Evolutionary conservation across 2,113 vertebrate genomes (phyloP), one percentile per base, ranked within the genome.

Genomic region (Malurus cyaneus): DNA sequence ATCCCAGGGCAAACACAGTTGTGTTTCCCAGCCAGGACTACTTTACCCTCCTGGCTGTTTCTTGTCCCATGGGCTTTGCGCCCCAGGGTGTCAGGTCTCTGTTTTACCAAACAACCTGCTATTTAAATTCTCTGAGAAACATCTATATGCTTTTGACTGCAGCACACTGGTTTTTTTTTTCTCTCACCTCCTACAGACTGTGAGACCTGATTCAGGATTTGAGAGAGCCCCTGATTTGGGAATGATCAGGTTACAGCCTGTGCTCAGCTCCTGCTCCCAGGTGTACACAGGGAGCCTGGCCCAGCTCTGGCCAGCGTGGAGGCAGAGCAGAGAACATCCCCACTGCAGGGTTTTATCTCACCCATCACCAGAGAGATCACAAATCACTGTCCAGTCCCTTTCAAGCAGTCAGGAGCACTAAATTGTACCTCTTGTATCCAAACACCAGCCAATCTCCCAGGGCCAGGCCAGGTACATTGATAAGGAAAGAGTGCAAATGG

Each of bases 361-460:
- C 71, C 29, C 12, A 95, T 92, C 92, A 0, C 82, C 95, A 96
- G 92, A 94, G 76, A 86, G 57, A 32, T 85, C 89, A 93, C 94
- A 94, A 95, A 96, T 96, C 90, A 95, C 83, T 44, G 4, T 12
- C 79, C 12, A 2, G 31, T 60, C 62, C 72, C 78, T 90, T 93
- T 89, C 88, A 96, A 88, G 92, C 85, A 74, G 81, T 10, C 80
- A 61, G 86, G 53, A 95, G 92, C 79, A 88, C 77, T 94, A 91
- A 97, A 97, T 87, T 89, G 62, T 91, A 47, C 85, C 86, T 89
- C 73, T 32, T 25, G 44, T 25, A 79, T 57, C 94, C 95, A 95
- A 92, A 87, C 91, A 54, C 36, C 46, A 59, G 14, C 69, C 88
- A 54, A n/a, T 70, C 89, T 94, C 44, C 73, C 70, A 59, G 65